These are phyloP conservation scores for Rosalia funebris DNA, from an alignment of 2,888 invertebrate genomes.

Conservation along the genomic window DNA sequence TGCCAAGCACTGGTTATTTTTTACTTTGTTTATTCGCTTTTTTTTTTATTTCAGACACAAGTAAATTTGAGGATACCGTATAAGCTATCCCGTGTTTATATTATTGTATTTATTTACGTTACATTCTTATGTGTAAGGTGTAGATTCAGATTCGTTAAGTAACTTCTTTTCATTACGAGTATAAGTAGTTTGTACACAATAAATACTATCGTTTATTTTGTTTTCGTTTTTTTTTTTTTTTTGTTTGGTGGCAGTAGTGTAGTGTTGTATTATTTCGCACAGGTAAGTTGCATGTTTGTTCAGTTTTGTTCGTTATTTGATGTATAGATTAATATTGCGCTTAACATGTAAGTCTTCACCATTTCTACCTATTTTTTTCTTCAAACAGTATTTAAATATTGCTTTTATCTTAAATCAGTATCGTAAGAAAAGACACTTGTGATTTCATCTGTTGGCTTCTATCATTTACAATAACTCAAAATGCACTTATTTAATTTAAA, in stretches of 20 bases:
- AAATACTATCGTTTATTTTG: constrained; percentile 54
- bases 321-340: background rate
- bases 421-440: no score
- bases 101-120: constrained; percentile 33
- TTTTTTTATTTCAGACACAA: constrained; percentile 65
- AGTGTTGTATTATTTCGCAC: constrained; percentile 45
- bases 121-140: constrained; percentile 52
- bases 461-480: no score
- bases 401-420: no score
- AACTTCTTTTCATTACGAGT: constrained; percentile 14
- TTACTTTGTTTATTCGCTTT: constrained; percentile 57
- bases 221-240: constrained; percentile 57
- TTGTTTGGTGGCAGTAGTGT: constrained; percentile 42
- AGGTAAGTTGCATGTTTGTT: constrained; percentile 51
- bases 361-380: no score
- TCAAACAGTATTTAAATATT: no score
- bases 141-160: constrained; percentile 60
- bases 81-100: constrained; percentile 32
- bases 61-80: constrained; percentile 43
- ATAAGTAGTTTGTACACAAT: constrained; percentile 44
- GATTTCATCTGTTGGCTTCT: no score
- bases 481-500: no score
- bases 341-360: no score
- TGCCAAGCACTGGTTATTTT: constrained; percentile 34
- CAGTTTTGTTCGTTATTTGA: constrained; percentile 25